These are phyloP conservation scores for Trichoplusia ni DNA, from an alignment of 1,140 invertebrate genomes.

Conservation along the genomic window DNA sequence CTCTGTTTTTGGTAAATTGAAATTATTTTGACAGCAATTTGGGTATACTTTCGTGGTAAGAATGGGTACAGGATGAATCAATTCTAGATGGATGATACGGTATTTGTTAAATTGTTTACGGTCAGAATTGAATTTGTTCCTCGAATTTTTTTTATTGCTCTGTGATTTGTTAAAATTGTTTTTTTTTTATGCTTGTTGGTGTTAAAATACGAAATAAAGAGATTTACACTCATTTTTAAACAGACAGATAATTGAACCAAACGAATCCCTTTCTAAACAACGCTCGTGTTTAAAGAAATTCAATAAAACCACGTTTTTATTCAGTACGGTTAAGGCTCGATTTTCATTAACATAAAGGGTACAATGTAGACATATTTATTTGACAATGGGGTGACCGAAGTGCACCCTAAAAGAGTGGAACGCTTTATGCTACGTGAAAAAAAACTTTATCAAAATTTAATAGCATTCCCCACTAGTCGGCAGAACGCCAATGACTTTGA, in stretches of 20 bases:
- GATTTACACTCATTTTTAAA: no score
- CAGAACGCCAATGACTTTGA: constrained; percentile 72
- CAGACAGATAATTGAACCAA: no score
- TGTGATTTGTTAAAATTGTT: no score
- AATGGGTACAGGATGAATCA: constrained; percentile 3
- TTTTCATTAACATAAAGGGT: constrained; percentile 23
- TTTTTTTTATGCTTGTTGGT: no score
- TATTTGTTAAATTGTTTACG: not conserved
- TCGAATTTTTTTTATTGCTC: no score
- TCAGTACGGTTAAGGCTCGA: not conserved
- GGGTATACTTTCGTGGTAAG: not conserved
- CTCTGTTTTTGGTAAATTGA: constrained; percentile 20
- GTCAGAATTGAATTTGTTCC: no score
- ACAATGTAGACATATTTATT: constrained; percentile 29
- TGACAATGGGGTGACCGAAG: constrained; percentile 23
- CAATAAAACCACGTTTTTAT: constrained; percentile 28
- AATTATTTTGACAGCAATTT: constrained; percentile 10
- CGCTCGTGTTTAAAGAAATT: not conserved
- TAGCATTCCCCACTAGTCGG: constrained; percentile 69
- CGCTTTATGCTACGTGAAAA: constrained; percentile 57
- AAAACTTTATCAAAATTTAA: constrained; percentile 63
- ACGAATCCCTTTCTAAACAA: no score
- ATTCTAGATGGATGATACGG: not conserved
- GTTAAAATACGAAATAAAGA: no score
- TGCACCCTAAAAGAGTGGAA: constrained; percentile 34